phyloP scores from a whole-genome alignment of 2,797 vertebrate genomes.

The Anguilla obscura region DNA sequence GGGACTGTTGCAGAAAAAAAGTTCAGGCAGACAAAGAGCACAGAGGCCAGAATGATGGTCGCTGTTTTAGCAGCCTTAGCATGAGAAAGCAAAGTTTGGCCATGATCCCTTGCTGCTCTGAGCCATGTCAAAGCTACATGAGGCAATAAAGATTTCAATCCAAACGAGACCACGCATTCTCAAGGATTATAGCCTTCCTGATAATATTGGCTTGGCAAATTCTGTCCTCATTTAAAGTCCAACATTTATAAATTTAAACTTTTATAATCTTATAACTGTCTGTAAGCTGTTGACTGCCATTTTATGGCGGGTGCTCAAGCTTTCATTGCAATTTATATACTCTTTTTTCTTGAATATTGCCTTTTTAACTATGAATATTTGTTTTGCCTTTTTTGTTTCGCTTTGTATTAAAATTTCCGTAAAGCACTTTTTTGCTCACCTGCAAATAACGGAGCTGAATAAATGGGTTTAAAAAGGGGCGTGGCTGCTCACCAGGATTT shows the following conservation, averaged over 20 bases:
- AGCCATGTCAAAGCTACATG: background rate
- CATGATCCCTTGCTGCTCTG: background rate
- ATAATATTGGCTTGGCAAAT: too few relatives aligned
- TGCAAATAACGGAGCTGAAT: background rate
- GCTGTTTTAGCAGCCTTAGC: background rate
- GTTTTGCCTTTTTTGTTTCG: background rate
- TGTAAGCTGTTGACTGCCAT: background rate
- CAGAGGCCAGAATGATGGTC: background rate
- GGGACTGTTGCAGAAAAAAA: background rate
- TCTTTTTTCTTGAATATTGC: background rate
- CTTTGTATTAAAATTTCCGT: background rate
- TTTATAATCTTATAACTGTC: background rate
- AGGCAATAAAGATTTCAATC: background rate
- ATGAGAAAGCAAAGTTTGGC: background rate
- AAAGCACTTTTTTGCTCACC: background rate
- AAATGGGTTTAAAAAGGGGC: background rate
- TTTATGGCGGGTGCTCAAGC: background rate
- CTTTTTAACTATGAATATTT: background rate
- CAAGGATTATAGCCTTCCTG: too few relatives aligned
- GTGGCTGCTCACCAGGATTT: slow-evolving; percentile 81
- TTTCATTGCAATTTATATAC: background rate
- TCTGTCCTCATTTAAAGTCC: background rate
- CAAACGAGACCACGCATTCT: too few relatives aligned
- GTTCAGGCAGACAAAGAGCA: background rate
- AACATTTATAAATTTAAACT: background rate